These are phyloP conservation scores for Anguilla japonica DNA, from an alignment of 2,113 vertebrate genomes.

Conservation along the genomic window DNA sequence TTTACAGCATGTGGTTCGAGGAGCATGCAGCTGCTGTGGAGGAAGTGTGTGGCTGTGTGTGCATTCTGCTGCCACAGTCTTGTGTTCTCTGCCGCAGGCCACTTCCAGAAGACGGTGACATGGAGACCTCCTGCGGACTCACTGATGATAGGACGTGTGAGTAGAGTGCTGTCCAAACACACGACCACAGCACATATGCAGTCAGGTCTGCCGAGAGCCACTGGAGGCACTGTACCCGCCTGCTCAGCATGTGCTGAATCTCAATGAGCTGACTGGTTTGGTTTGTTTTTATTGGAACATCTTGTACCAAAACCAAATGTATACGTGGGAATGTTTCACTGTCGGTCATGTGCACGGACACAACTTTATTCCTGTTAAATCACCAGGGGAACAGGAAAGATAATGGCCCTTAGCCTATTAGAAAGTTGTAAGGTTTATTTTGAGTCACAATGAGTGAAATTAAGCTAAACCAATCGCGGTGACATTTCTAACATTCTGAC, in stretches of 20 bases:
- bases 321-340: not conserved
- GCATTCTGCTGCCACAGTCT: not conserved
- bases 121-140: slow-evolving; percentile 79
- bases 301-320: not conserved
- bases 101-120: slow-evolving; percentile 83
- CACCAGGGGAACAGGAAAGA: not conserved
- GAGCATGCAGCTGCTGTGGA: not conserved
- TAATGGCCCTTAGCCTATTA: not conserved
- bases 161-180: slow-evolving; percentile 49
- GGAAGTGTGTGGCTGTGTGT: not conserved
- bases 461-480: not conserved
- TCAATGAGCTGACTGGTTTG: no score
- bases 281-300: no score
- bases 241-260: no score
- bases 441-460: not conserved
- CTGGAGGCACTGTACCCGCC: no score
- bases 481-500: not conserved
- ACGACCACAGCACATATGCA: not conserved
- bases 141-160: slow-evolving; percentile 79
- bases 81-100: slow-evolving; percentile 65
- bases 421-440: not conserved
- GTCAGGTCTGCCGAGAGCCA: not conserved
- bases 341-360: not conserved
- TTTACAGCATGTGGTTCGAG: not conserved
- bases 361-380: not conserved